Evolutionary conservation across 2,888 invertebrate genomes (phyloP).

Genomic region (Polymixis lichenea): DNA sequence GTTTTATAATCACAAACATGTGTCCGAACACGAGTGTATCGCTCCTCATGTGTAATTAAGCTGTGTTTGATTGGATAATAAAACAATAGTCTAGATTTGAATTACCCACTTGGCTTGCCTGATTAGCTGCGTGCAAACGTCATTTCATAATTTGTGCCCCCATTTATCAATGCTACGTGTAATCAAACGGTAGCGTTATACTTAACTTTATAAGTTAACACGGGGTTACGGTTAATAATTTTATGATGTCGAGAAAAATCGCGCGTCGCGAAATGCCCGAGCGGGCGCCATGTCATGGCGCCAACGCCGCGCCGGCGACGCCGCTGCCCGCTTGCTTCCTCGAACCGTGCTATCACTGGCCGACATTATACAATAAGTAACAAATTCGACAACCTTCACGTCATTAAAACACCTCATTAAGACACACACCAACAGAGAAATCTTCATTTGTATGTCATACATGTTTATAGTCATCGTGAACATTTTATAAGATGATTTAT

Average conservation of each 20-base stretch:
- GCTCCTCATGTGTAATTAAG: conserved; percentile 43
- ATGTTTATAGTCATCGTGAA: conserved; percentile 50
- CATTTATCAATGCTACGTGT: conserved; percentile 57
- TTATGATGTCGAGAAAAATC: conserved; percentile 79
- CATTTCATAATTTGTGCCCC: conserved; percentile 7
- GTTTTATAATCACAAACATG: conserved; percentile 44
- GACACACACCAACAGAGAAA: conserved; percentile 58
- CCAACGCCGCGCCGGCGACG: conserved; percentile 77
- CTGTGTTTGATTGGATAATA: conserved; percentile 38
- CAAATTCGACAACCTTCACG: conserved; percentile 70
- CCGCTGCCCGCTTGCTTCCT: conserved; percentile 83
- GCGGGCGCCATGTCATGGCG: conserved; percentile 85
- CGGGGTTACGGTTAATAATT: conserved; percentile 75
- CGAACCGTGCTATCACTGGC: conserved; percentile 82
- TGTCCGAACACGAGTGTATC: conserved; percentile 43
- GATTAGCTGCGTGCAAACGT: conserved; percentile 33
- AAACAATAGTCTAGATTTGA: conserved; percentile 48
- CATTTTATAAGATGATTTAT: conserved; percentile 48
- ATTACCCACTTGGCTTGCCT: conserved; percentile 34
- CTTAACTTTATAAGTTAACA: conserved; percentile 65
- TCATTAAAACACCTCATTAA: conserved; percentile 67
- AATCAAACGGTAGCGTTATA: conserved; percentile 70
- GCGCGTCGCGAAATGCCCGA: conserved; percentile 74
- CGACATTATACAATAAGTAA: conserved; percentile 77
- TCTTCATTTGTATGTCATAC: conserved; percentile 64